Base-by-base conservation (phyloP, 2,888 invertebrate species). In the Pemphredon lugubris region DNA sequence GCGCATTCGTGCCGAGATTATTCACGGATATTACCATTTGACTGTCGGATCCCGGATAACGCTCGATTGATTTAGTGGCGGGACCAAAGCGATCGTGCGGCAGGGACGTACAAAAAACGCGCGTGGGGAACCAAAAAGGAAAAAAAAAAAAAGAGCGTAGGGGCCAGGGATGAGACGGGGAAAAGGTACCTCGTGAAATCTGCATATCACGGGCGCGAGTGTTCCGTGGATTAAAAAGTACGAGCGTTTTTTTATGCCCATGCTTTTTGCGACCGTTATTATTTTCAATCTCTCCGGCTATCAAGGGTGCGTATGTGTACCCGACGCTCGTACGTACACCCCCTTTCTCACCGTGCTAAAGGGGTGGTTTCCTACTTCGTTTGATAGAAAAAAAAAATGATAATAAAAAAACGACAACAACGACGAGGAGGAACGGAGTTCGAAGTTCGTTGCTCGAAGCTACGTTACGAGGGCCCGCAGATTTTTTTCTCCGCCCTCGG, bases 201-300 rank as follows among this genome's bases (percentile, higher is more conserved):
- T 87, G 86, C 86, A 86, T 86, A 86, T 87, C 86, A 87, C 76
- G 83, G 73, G 79, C 76, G 76, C 82, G 79, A 84, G 81, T 81
- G 79, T 77, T 77, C 79, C 81, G 32, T 44, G 85, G 84, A 86
- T 87, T 86, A 85, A 86, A 85, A 84, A 81, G 75, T 79, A 79
- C 77, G 42, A 50, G 23, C 30, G 79, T 81, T 82, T 80, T 81
- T 82, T 77, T 78, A 72, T 70, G 54, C 21, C 26, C 67, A 70
- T 80, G 40, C 84, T 85, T 84, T 81, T 82, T 77, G 73, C 71
- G 67, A 65, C 77, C 75, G 76, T 84, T 84, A 84, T 84, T 81
- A 81, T 81, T 81, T 81, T 81, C 81, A 76, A 80, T 80, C 72
- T 72, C 73, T 59, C 69, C 48, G 63, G 54, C 71, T 59, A 74